Conservation (phyloP, 2,797 vertebrate species). For the Lophotriccus pileatus region DNA sequence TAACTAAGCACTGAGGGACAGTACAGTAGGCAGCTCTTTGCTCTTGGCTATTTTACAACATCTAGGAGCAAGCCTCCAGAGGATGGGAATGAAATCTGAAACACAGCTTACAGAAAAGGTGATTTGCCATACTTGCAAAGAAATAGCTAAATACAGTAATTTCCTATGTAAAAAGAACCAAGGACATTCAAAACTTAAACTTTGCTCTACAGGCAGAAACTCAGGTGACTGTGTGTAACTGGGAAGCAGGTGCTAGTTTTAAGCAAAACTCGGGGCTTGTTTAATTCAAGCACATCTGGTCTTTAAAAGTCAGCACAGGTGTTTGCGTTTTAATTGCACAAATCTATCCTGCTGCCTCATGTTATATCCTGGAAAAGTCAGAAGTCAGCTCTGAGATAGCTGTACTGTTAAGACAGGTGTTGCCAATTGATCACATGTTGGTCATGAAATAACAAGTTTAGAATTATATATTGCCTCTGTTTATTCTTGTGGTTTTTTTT, state of each 20-base stretch:
- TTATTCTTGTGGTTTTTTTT: background rate
- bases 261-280: constrained; percentile 33
- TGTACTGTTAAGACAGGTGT: background rate
- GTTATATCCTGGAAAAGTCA: constrained; percentile 5
- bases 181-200: background rate
- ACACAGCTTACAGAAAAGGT: background rate
- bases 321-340: constrained; percentile 34
- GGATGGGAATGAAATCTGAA: background rate
- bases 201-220: background rate
- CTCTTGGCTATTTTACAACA: background rate
- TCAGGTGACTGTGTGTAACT: background rate
- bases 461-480: background rate
- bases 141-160: background rate
- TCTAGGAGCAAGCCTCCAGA: background rate
- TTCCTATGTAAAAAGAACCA: background rate
- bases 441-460: constrained; percentile 1
- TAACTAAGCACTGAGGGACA: background rate
- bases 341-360: background rate
- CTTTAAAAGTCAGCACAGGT: constrained; percentile 32
- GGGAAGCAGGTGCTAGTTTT: constrained; percentile 16
- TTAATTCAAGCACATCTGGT: constrained; percentile 44
- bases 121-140: background rate
- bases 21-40: background rate
- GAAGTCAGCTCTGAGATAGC: background rate
- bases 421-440: background rate